Evolutionary conservation across 2,888 invertebrate species (phyloP), one percentile per base, ranked within the genome.

Genomic region (Cataglyphis albicans): DNA sequence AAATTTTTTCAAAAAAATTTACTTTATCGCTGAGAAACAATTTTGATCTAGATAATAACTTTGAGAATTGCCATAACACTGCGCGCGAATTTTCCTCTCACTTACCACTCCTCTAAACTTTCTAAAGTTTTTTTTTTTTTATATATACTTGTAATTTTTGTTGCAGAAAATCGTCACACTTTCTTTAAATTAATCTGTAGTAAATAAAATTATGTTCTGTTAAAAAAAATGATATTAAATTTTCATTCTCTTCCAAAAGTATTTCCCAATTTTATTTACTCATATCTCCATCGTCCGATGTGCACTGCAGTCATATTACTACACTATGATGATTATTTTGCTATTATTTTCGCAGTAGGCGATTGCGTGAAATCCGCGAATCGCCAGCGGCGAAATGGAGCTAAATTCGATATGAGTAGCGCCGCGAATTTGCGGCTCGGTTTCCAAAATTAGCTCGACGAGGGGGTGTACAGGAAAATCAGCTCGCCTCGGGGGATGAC

Each of bases 341-440:
- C 59, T 72, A 80, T 61, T 70, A 78, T 78, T 80, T 80, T 70
- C 72, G 48, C 81, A 41, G 55, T 55, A 44, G 52, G 1, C 61
- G 29, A 74, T 52, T 63, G 75, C 64, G 63, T 9, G 63, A 73
- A 74, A 74, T 74, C 15, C 52, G 63, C 78, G 81, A 88, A 84
- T 80, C 68, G 90, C 88, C 84, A 75, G 82, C 87, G 87, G 88
- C 48, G 84, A 84, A 86, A 88, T 81, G 88, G 85, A 82, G 87
- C 86, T 83, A 90, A 90, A 87, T 84, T 89, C 88, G 89, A 90
- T 90, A 87, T 67, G 87, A 89, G 87, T 76, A 86, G 89, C 88
- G 84, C 90, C 88, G 82, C 87, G 88, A 89, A 90, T 88, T 88
- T 88, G 88, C 87, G 83, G 87, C 88, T 86, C 87, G 89, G 87